Conservation (phyloP, 2,113 vertebrate genomes). For the Nothoprocta perdicaria region DNA sequence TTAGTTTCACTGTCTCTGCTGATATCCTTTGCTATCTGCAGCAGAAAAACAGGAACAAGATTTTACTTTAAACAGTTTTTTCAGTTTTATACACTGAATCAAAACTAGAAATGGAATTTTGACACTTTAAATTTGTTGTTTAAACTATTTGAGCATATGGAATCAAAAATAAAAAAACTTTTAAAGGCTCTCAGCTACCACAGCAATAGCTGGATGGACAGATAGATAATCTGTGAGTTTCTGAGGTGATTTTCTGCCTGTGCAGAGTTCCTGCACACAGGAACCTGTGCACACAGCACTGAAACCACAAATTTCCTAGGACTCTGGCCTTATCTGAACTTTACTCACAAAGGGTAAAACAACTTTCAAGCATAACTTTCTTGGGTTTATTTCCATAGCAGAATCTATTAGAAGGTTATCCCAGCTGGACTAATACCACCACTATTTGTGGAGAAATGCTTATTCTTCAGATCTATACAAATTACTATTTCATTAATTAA, state of each 20-base stretch:
- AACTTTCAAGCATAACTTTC: conserved; percentile 40
- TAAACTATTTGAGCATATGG: conserved; percentile 18
- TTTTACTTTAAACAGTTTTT: conserved; percentile 16
- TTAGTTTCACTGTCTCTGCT: neutral
- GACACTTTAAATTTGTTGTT: conserved; percentile 32
- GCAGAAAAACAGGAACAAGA: conserved; percentile 30
- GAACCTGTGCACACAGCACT: neutral
- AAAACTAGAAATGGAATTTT: conserved; percentile 40
- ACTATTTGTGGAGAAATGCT: conserved; percentile 31
- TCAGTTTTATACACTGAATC: neutral
- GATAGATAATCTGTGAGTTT: neutral
- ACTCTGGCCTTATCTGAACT: neutral
- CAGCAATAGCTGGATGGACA: neutral
- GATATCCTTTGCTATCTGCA: neutral
- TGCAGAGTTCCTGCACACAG: neutral
- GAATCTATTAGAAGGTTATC: conserved; percentile 51
- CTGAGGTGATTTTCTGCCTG: neutral
- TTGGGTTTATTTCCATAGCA: conserved; percentile 46
- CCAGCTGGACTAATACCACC: neutral
- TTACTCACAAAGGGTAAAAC: neutral
- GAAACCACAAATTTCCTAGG: neutral
- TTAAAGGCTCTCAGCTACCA: neutral
- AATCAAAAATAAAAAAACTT: conserved; percentile 17
- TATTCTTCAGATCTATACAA: conserved; percentile 11
- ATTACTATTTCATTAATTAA: conserved; percentile 3